Conservation (phyloP, 2,113 vertebrate genomes). For the Pelecanus crispus region DNA sequence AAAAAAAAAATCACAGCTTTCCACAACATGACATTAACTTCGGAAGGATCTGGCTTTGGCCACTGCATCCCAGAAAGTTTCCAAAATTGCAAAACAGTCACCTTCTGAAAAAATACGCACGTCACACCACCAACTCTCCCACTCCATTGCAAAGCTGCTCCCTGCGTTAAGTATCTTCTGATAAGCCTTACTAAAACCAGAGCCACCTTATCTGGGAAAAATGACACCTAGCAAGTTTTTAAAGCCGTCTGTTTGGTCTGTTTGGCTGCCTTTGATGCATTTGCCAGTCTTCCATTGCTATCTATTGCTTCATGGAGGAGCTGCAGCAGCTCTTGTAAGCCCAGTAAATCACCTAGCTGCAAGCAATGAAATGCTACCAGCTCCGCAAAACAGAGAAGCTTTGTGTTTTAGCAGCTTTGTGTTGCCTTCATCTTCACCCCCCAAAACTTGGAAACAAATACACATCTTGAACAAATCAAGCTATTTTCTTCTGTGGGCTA, state of each 20-base stretch:
- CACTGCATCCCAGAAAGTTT: constrained; percentile 16
- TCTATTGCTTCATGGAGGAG: neutral
- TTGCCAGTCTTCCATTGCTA: neutral
- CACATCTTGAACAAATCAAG: neutral
- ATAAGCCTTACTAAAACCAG: constrained; percentile 29
- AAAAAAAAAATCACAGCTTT: neutral
- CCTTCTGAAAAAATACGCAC: neutral
- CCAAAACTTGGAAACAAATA: neutral
- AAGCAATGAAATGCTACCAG: neutral
- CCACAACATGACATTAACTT: neutral
- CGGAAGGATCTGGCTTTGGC: neutral
- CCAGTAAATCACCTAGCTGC: neutral
- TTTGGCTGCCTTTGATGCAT: constrained; percentile 13
- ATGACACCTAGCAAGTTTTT: constrained; percentile 36
- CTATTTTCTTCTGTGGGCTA: neutral
- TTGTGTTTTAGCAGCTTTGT: neutral
- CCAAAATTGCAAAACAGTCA: constrained; percentile 29
- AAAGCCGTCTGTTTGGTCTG: neutral
- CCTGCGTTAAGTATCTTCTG: neutral
- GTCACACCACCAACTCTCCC: neutral
- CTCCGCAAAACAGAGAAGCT: neutral
- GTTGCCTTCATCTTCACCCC: neutral
- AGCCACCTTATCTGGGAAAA: constrained; percentile 51
- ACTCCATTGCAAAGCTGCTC: neutral
- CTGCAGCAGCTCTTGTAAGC: neutral